A percentile compares a stretch with the other conserved stretches of the same genome.
phyloP scores from a whole-genome alignment of 37 sponge, comb jelly and placozoan species.

The Axinella damicornis region DNA sequence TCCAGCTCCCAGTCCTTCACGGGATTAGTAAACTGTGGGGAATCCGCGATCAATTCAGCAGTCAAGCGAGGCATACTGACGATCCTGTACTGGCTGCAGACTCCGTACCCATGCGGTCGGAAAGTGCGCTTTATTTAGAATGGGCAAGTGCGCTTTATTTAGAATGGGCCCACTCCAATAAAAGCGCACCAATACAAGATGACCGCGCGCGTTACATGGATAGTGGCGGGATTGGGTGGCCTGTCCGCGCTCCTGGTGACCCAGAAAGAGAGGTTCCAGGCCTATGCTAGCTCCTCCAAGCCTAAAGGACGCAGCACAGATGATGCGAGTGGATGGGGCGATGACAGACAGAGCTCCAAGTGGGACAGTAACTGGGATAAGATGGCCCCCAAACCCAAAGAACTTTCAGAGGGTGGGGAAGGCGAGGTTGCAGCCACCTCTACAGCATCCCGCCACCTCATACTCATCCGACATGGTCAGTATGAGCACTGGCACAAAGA shows the following conservation, averaged over 20 bases:
- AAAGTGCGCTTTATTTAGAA: slow-evolving; percentile 6
- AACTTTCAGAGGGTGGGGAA: slow-evolving; percentile 11
- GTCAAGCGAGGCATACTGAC: slow-evolving; percentile 82
- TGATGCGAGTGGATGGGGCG: not conserved
- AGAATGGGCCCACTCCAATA: too few relatives aligned
- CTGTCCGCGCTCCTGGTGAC: slow-evolving; percentile 9
- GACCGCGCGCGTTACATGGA: slow-evolving; percentile 1
- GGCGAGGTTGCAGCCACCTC: slow-evolving; percentile 6
- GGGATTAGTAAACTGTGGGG: slow-evolving; percentile 94
- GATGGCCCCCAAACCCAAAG: slow-evolving; percentile 30
- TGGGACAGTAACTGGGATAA: slow-evolving; percentile 93
- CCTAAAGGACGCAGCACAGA: not conserved
- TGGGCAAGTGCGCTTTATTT: too few relatives aligned
- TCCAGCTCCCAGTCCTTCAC: slow-evolving; percentile 94
- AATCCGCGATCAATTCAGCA: slow-evolving; percentile 88
- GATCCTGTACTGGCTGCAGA: not conserved
- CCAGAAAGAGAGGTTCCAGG: slow-evolving; percentile 1
- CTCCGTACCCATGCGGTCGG: not conserved
- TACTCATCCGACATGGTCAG: slow-evolving; percentile 91
- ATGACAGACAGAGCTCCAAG: not conserved
- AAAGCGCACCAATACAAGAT: not conserved
- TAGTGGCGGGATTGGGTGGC: slow-evolving; percentile 20
- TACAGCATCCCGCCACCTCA: slow-evolving; percentile 69
- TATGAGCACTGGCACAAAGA: slow-evolving; percentile 65
- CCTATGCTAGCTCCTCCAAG: not conserved